Evolutionary conservation across 2,113 vertebrate genomes (phyloP).

Genomic region (Corythornis cristatus): DNA sequence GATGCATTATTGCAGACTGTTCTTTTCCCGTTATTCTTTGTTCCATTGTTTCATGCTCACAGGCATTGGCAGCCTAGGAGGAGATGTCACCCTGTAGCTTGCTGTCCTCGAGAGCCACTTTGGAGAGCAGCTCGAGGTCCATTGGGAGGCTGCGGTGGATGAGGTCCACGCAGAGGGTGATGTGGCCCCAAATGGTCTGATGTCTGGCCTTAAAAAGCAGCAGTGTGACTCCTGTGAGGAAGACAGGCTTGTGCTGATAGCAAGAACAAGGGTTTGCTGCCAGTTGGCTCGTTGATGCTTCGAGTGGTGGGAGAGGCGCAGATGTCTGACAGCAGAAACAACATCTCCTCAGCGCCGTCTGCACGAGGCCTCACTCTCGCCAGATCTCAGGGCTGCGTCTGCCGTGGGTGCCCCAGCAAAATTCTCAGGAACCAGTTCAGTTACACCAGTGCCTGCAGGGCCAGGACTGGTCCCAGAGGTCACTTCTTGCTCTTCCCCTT

Average conservation of each 20-base stretch:
- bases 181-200: neutral
- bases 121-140: neutral
- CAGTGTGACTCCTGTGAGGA: neutral
- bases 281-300: neutral
- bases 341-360: neutral
- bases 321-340: neutral
- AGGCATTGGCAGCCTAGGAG: neutral
- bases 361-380: neutral
- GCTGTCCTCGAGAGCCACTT: neutral
- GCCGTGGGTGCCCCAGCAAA: neutral
- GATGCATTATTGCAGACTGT: neutral
- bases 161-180: neutral
- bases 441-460: neutral
- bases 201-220: neutral
- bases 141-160: neutral
- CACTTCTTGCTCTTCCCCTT: neutral
- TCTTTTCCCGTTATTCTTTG: neutral
- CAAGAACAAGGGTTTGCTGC: neutral
- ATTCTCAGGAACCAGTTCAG: rapidly evolving
- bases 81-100: neutral
- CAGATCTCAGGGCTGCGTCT: neutral
- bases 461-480: neutral
- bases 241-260: neutral
- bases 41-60: neutral
- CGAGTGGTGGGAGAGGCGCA: neutral